Conservation (phyloP, 2,888 invertebrate species). For the Serripes groenlandicus region DNA sequence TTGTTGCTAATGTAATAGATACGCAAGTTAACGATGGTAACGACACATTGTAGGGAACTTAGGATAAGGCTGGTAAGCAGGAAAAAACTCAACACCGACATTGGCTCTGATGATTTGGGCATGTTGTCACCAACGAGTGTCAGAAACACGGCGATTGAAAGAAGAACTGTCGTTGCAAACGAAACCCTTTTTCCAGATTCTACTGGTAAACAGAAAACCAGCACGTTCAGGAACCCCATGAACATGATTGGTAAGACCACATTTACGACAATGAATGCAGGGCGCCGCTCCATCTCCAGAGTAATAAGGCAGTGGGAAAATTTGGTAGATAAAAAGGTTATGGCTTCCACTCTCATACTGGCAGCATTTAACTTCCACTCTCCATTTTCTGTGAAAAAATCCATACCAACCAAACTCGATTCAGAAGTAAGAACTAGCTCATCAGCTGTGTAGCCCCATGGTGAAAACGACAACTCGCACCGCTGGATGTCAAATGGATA, state of each 20-base stretch:
- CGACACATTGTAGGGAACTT: slow-evolving; percentile 58
- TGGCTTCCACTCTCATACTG: slow-evolving; percentile 12
- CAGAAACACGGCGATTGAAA: slow-evolving; percentile 69
- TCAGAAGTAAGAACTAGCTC: slow-evolving; percentile 10
- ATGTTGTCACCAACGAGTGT: slow-evolving; percentile 68
- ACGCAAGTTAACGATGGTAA: slow-evolving; percentile 59
- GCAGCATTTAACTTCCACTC: slow-evolving; percentile 60
- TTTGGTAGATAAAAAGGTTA: too few species aligned
- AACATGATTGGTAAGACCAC: slow-evolving; percentile 68
- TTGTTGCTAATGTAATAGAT: slow-evolving; percentile 45
- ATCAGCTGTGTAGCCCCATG: slow-evolving; percentile 7
- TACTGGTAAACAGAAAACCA: slow-evolving; percentile 64
- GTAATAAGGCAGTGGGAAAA: slow-evolving; percentile 33
- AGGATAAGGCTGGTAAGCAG: slow-evolving; percentile 58
- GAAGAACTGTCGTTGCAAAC: slow-evolving; percentile 66
- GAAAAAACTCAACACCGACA: slow-evolving; percentile 67
- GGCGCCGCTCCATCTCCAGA: slow-evolving; percentile 49
- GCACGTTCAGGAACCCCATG: slow-evolving; percentile 61
- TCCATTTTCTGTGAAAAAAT: slow-evolving; percentile 59
- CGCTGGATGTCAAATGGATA: slow-evolving; percentile 39
- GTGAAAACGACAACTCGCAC: slow-evolving; percentile 34
- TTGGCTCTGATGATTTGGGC: slow-evolving; percentile 63
- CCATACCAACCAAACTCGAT: neutral
- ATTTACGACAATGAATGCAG: slow-evolving; percentile 65
- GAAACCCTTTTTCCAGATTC: slow-evolving; percentile 67